Evolutionary conservation across 2,888 invertebrate species (phyloP).

Genomic region (Thereva nobilitata): DNA sequence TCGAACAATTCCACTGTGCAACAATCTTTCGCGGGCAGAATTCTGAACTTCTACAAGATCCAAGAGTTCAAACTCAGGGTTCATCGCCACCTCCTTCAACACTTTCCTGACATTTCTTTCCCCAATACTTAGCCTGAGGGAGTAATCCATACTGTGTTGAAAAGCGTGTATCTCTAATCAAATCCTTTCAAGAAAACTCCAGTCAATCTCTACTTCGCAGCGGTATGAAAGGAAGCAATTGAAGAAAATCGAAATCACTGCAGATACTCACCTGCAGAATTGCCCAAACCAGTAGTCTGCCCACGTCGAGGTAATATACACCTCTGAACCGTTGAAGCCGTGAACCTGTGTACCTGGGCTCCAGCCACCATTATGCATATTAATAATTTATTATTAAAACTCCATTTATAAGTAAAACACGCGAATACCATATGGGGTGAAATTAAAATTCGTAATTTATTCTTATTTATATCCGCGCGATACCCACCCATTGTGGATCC

Average conservation of each 20-base stretch:
- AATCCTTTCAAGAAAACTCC: too few relatives aligned
- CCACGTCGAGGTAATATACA: slow-evolving; percentile 2
- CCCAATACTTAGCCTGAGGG: too few relatives aligned
- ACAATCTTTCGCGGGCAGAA: too few relatives aligned
- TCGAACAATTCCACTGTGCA: too few relatives aligned
- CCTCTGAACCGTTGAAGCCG: slow-evolving; percentile 16
- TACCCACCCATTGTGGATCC: slow-evolving; percentile 28
- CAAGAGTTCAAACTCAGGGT: too few relatives aligned
- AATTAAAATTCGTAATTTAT: slow-evolving; percentile 40
- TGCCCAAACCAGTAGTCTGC: background rate
- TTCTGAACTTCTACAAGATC: too few relatives aligned
- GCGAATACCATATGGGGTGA: slow-evolving; percentile 39
- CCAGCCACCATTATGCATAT: slow-evolving; percentile 38
- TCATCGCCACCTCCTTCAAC: too few relatives aligned
- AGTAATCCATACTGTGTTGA: too few relatives aligned
- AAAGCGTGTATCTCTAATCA: too few relatives aligned
- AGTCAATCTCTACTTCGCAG: too few relatives aligned
- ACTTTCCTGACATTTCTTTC: too few relatives aligned
- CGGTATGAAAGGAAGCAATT: background rate
- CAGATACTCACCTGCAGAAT: background rate
- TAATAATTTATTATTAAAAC: slow-evolving; percentile 41
- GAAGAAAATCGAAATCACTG: slow-evolving; percentile 23
- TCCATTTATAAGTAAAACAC: slow-evolving; percentile 39
- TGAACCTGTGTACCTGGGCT: background rate
- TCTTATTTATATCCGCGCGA: slow-evolving; percentile 40